phyloP scores from a whole-genome alignment of 2,888 invertebrate genomes.

The Aquatica leii region DNA sequence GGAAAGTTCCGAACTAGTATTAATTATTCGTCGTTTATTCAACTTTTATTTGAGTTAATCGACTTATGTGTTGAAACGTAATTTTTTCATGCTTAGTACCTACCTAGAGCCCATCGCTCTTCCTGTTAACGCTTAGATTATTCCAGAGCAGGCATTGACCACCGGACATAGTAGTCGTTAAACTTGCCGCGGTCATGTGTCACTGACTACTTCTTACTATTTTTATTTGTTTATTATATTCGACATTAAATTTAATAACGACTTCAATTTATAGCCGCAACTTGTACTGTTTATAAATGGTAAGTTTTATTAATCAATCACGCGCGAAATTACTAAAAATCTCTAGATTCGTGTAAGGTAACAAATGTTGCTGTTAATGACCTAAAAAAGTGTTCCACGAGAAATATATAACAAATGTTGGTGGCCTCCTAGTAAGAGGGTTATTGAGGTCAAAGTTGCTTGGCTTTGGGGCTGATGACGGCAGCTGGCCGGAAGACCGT shows the following conservation, averaged over 20 bases:
- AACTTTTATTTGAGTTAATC: constrained; percentile 5
- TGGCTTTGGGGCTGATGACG: constrained; percentile 48
- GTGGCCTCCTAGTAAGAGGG: constrained; percentile 62
- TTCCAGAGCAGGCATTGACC: constrained; percentile 52
- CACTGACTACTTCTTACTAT: constrained; percentile 49
- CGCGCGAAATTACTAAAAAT: too few species aligned
- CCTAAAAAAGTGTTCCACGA: constrained; percentile 62
- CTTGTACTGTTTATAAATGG: not conserved
- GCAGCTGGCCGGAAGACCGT: constrained; percentile 66
- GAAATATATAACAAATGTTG: constrained; percentile 43
- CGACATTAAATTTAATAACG: constrained; percentile 43
- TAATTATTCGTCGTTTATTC: not conserved
- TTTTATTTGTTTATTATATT: constrained; percentile 44
- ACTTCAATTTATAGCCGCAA: constrained; percentile 26
- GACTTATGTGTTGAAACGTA: constrained; percentile 16
- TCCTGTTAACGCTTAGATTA: constrained; percentile 53
- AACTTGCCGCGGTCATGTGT: constrained; percentile 50
- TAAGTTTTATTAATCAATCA: too few species aligned
- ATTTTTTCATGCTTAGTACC: constrained; percentile 49
- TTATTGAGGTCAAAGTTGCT: constrained; percentile 53
- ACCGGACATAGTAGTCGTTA: constrained; percentile 53
- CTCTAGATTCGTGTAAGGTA: constrained; percentile 16
- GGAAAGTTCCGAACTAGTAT: too few species aligned
- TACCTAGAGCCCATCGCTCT: constrained; percentile 50
- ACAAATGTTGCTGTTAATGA: constrained; percentile 27